A percentile compares a stretch with the other conserved stretches of the same genome.
Conservation (phyloP, 2,888 invertebrate species). For the Ennomos quercinarius region DNA sequence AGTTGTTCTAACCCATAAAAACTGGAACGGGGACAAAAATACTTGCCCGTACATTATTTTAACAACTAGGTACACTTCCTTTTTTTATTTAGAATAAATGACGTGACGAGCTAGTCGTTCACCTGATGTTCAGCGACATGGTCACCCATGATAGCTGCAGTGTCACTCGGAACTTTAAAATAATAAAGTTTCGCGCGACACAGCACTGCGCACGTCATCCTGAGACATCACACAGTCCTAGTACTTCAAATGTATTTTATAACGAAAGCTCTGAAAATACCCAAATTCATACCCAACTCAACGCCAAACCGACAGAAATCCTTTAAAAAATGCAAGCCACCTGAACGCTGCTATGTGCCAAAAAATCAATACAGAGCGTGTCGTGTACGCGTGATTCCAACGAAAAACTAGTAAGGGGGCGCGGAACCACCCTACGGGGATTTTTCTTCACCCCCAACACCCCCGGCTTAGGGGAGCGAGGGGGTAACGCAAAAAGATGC, state of each 20-base stretch:
- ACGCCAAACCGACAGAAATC: conserved; percentile 15
- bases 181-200: too few relatives aligned
- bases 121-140: too few relatives aligned
- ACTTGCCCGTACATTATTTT: not conserved
- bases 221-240: too few relatives aligned
- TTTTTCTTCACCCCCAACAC: conserved; percentile 72
- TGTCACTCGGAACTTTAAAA: too few relatives aligned
- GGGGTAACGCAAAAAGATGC: conserved; percentile 81
- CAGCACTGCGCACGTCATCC: too few relatives aligned
- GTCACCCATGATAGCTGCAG: too few relatives aligned
- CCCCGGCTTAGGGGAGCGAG: conserved; percentile 68
- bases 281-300: conserved; percentile 1
- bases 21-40: too few relatives aligned
- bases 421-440: conserved; percentile 59
- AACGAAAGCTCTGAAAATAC: conserved; percentile 1
- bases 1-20: too few relatives aligned
- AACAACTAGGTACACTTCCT: too few relatives aligned
- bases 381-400: conserved; percentile 81
- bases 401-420: conserved; percentile 80
- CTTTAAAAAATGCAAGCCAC: conserved; percentile 61
- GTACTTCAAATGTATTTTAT: not conserved
- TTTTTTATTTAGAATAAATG: too few relatives aligned
- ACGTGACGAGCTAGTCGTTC: too few relatives aligned
- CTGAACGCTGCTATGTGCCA: conserved; percentile 74
- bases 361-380: conserved; percentile 82